Percentiles rank a stretch among this genome's conserved stretches.
Conservation (phyloP, 2,888 invertebrate genomes). For the Oscheius sp. region DNA sequence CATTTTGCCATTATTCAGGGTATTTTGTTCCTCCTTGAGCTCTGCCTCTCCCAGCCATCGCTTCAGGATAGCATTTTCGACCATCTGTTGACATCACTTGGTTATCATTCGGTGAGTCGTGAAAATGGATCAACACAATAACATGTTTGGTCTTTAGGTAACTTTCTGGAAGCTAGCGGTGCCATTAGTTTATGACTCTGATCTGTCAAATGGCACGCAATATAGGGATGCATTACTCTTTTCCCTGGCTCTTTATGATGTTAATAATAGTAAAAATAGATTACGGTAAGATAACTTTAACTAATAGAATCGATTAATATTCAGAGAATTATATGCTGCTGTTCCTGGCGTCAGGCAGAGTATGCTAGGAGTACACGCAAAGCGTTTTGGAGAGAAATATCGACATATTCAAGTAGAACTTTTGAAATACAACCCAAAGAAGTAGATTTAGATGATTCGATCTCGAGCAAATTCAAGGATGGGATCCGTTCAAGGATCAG, state of each 20-base stretch:
- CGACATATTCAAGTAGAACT: conserved; percentile 55
- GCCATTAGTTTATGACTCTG: conserved; percentile 64
- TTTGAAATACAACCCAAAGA: not conserved
- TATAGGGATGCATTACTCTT: conserved; percentile 67
- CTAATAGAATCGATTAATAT: not conserved
- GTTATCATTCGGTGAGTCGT: conserved; percentile 58
- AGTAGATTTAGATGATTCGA: conserved; percentile 48
- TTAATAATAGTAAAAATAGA: conserved; percentile 65
- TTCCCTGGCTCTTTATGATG: conserved; percentile 65
- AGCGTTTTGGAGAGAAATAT: conserved; percentile 66
- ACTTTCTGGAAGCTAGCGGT: conserved; percentile 66
- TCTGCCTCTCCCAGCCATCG: conserved; percentile 56
- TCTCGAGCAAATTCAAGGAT: conserved; percentile 61
- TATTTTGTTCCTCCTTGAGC: conserved; percentile 62
- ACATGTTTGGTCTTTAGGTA: conserved; percentile 39
- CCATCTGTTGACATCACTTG: conserved; percentile 55
- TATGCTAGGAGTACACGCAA: conserved; percentile 66
- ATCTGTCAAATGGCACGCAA: conserved; percentile 60
- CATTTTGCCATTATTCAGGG: conserved; percentile 47
- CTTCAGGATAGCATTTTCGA: conserved; percentile 56
- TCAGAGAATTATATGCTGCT: conserved; percentile 67
- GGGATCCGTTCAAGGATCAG: conserved; percentile 57
- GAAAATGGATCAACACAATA: conserved; percentile 16
- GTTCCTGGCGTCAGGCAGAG: conserved; percentile 67
- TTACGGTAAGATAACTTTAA: conserved; percentile 40